Evolutionary conservation across 2,797 vertebrate genomes (phyloP).

Genomic region (Chelonia mydas): DNA sequence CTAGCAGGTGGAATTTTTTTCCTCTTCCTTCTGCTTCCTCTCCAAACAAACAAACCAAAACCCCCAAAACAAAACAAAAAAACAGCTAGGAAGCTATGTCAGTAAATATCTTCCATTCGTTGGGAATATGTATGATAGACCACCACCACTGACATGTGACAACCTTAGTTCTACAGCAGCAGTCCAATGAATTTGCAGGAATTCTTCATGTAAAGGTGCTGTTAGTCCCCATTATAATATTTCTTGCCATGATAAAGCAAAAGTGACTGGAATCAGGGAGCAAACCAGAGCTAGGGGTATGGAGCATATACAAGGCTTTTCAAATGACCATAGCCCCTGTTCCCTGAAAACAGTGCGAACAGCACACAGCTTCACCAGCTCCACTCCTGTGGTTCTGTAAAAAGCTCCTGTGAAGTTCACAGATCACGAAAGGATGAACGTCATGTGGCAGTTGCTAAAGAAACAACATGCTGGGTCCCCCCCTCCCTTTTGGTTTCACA

Average conservation of each 20-base stretch:
- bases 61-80: not conserved
- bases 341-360: not conserved
- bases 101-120: not conserved
- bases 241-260: too few species aligned
- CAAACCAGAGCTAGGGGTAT: not conserved
- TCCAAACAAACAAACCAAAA: not conserved
- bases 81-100: not conserved
- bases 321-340: too few species aligned
- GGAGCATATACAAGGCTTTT: not conserved
- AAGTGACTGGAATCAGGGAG: too few species aligned
- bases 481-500: not conserved
- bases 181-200: not conserved
- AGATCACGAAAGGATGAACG: not conserved
- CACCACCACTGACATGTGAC: not conserved
- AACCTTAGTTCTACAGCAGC: not conserved
- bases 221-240: not conserved
- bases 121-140: accelerated
- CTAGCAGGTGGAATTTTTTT: too few species aligned
- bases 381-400: not conserved
- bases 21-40: too few species aligned
- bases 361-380: accelerated
- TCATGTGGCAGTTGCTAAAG: not conserved
- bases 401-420: not conserved
- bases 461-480: not conserved
- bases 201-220: too few species aligned